Conservation (phyloP, 2,797 vertebrate species). For the Sitta carolinensis region DNA sequence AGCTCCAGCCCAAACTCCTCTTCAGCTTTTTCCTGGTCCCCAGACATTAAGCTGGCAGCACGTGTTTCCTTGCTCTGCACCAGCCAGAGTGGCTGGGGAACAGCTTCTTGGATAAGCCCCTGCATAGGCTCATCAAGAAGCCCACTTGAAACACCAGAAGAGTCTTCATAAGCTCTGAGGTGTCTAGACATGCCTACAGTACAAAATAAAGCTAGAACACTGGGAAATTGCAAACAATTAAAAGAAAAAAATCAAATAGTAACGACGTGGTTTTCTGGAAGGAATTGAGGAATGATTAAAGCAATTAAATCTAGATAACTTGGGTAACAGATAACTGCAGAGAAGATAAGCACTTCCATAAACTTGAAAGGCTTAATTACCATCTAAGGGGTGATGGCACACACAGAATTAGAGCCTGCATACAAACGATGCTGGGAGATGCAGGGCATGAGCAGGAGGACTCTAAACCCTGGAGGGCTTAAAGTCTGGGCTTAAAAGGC, state of each 20-base stretch:
- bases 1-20: neutral
- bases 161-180: neutral
- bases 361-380: neutral
- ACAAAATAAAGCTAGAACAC: neutral
- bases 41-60: neutral
- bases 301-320: slow-evolving; percentile 3
- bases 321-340: neutral
- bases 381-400: neutral
- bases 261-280: slow-evolving; percentile 15
- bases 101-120: neutral
- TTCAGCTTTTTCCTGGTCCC: neutral
- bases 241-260: slow-evolving; percentile 3
- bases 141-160: neutral
- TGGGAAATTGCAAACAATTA: neutral
- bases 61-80: fast-evolving
- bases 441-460: neutral
- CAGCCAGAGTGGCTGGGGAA: fast-evolving
- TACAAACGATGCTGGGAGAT: fast-evolving
- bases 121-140: neutral
- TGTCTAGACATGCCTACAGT: neutral
- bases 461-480: neutral
- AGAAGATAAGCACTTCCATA: neutral
- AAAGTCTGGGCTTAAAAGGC: too few relatives aligned
- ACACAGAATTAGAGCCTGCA: neutral
- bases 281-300: neutral